Evolutionary conservation across 2,888 invertebrate species (phyloP).

Genomic region (Anaspis maculata): DNA sequence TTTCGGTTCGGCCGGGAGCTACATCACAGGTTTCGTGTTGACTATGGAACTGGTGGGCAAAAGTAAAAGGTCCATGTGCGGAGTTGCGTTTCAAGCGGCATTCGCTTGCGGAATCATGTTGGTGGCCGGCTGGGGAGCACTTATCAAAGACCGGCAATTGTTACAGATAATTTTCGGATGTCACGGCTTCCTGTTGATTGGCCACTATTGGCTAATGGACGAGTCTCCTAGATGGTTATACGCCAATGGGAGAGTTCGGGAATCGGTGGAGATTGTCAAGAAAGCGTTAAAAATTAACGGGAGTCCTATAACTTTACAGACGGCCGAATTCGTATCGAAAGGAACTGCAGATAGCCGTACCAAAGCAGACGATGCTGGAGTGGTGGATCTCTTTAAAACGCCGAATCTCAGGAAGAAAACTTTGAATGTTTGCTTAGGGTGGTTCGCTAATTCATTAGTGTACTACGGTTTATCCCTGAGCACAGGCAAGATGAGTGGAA

Average conservation of each 20-base stretch:
- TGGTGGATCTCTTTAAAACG: constrained; percentile 69
- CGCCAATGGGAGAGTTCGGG: constrained; percentile 67
- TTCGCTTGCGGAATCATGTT: constrained; percentile 76
- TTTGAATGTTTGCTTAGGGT: constrained; percentile 71
- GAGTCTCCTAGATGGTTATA: constrained; percentile 86
- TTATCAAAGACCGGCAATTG: constrained; percentile 62
- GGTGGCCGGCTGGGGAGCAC: constrained; percentile 74
- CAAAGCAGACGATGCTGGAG: constrained; percentile 46
- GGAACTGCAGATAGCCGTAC: constrained; percentile 44
- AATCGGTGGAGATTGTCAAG: constrained; percentile 66
- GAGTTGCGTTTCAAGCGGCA: constrained; percentile 68
- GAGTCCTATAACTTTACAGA: constrained; percentile 54
- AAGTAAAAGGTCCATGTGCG: constrained; percentile 69
- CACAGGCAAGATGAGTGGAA: constrained; percentile 71
- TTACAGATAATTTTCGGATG: constrained; percentile 74
- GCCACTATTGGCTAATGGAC: constrained; percentile 83
- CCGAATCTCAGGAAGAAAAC: constrained; percentile 72
- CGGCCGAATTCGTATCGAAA: constrained; percentile 56
- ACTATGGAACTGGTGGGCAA: constrained; percentile 81
- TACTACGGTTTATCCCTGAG: constrained; percentile 80
- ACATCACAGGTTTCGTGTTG: constrained; percentile 57
- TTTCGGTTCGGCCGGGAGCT: constrained; percentile 76
- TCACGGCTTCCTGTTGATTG: constrained; percentile 63
- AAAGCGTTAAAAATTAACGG: constrained; percentile 69
- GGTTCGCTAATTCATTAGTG: constrained; percentile 83